Evolutionary conservation across 2,797 vertebrate species (phyloP).

Genomic region (Macrochelys suwanniensis): DNA sequence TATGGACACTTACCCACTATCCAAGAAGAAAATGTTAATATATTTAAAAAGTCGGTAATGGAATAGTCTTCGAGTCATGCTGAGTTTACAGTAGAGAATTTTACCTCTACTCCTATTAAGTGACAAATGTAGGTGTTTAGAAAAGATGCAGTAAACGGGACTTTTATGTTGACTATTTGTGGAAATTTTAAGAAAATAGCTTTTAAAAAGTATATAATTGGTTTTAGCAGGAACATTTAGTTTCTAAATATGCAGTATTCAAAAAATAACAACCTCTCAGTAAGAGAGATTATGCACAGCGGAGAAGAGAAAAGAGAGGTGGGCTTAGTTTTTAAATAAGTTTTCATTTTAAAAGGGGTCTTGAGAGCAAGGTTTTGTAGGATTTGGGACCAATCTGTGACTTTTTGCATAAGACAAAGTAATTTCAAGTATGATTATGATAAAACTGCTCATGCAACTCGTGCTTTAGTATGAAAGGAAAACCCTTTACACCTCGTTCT

Average conservation of each 20-base stretch:
- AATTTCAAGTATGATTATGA: not conserved
- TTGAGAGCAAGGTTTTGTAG: not conserved
- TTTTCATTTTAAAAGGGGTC: not conserved
- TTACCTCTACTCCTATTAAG: not conserved
- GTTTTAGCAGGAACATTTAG: not conserved
- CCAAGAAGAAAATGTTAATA: not conserved
- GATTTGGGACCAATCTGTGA: not conserved
- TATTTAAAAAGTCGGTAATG: not conserved
- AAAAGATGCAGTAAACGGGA: not conserved
- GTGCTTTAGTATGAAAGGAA: not conserved
- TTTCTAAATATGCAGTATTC: not conserved
- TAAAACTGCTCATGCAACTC: not conserved
- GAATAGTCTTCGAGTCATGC: not conserved
- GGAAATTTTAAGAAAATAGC: not conserved
- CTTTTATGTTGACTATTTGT: not conserved
- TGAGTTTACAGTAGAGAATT: not conserved
- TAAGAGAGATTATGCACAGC: not conserved
- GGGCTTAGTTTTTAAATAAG: not conserved
- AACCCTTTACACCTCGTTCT: not conserved
- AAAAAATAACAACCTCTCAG: too few species aligned
- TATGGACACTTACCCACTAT: not conserved
- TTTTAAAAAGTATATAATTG: not conserved
- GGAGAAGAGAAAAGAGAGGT: not conserved
- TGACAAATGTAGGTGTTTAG: not conserved
- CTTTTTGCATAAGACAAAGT: not conserved